Evolutionary conservation across 2,113 vertebrate genomes (phyloP).

Genomic region (Cynoglossus semilaevis): DNA sequence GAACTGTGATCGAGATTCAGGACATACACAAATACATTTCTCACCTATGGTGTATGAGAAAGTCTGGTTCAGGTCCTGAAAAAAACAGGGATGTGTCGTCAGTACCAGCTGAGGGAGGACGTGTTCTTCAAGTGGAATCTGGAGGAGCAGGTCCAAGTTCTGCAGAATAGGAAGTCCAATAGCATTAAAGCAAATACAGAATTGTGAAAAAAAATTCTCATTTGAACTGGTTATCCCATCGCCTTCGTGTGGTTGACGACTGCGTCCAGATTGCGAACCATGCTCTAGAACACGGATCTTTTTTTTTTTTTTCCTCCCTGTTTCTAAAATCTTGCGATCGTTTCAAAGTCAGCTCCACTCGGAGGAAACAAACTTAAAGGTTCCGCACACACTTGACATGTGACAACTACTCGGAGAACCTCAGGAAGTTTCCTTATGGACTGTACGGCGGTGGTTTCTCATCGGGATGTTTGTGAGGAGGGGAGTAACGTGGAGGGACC

Average conservation of each 20-base stretch:
- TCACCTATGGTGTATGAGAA: constrained; percentile 10
- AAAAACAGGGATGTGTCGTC: neutral
- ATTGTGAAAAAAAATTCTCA: constrained; percentile 70
- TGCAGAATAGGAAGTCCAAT: constrained; percentile 38
- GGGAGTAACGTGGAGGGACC: constrained; percentile 89
- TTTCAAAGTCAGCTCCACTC: no score
- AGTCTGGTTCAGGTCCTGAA: constrained; percentile 24
- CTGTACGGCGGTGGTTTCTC: constrained; percentile 98
- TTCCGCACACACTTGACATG: constrained; percentile 6
- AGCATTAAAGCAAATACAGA: constrained; percentile 72
- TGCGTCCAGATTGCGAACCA: no score
- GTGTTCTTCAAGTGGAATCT: constrained; percentile 24
- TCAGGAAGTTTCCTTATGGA: constrained; percentile 71
- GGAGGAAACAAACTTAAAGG: constrained; percentile 25
- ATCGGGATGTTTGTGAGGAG: constrained; percentile 91
- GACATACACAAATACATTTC: constrained; percentile 28
- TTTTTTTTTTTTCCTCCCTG: no score
- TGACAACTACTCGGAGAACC: constrained; percentile 1
- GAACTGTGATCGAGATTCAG: constrained; percentile 17
- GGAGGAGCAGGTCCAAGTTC: constrained; percentile 18
- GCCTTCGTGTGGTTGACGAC: constrained; percentile 5
- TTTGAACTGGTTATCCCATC: constrained; percentile 30
- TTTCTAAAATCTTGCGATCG: no score
- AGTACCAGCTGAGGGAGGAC: constrained; percentile 24
- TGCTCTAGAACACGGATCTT: no score